Evolutionary conservation across 2,888 invertebrate genomes (phyloP).

Genomic region (Adela reaumurella): DNA sequence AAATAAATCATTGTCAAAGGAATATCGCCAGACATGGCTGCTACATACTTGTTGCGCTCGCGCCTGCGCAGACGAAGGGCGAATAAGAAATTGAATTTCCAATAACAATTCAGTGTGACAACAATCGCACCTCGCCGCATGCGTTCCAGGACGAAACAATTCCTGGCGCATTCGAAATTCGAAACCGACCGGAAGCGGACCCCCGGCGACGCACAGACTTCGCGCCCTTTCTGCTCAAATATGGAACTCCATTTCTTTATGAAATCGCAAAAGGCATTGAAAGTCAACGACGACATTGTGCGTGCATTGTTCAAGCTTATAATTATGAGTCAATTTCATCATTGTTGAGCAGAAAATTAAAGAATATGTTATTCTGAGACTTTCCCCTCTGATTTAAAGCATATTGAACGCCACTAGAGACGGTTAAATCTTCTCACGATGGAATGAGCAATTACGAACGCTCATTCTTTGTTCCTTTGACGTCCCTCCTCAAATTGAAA

Average conservation of each 20-base stretch:
- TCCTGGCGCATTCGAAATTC: constrained; percentile 27
- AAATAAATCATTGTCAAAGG: too few relatives aligned
- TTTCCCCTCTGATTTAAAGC: constrained; percentile 40
- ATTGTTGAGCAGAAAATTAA: constrained; percentile 46
- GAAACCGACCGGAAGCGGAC: constrained; percentile 51
- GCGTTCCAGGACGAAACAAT: constrained; percentile 38
- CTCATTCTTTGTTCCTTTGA: background rate
- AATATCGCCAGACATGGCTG: too few relatives aligned
- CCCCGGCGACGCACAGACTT: constrained; percentile 41
- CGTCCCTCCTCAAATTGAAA: too few relatives aligned
- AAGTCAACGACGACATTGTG: constrained; percentile 30
- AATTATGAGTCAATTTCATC: constrained; percentile 41
- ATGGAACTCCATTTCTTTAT: constrained; percentile 9
- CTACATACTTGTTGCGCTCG: background rate
- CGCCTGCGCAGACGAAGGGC: background rate
- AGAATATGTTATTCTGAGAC: constrained; percentile 45
- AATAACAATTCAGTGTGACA: background rate
- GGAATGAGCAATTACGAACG: background rate
- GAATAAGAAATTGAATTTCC: background rate
- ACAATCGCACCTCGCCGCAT: constrained; percentile 1
- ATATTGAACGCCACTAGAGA: constrained; percentile 41
- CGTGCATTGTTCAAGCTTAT: constrained; percentile 43
- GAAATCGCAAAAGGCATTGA: constrained; percentile 22
- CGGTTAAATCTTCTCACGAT: constrained; percentile 54
- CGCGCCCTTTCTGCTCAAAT: constrained; percentile 28